Evolutionary conservation across 2,888 invertebrate genomes (phyloP).

Genomic region (Epistrophella euchroma): DNA sequence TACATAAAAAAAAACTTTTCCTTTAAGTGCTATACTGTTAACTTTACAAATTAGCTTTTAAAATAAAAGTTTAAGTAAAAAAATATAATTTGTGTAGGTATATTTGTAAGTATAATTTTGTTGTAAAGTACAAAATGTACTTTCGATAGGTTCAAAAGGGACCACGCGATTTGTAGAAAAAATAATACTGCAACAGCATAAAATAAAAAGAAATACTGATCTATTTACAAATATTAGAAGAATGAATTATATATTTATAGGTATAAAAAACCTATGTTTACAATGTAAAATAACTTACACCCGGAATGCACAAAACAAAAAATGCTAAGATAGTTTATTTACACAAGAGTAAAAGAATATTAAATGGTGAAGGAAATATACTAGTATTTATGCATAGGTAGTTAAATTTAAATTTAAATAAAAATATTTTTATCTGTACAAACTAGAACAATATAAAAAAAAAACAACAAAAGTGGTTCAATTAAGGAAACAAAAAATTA

Average conservation of each 20-base stretch:
- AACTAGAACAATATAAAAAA: conserved; percentile 43
- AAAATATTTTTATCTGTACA: conserved; percentile 51
- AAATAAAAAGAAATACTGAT: conserved; percentile 58
- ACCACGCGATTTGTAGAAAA: conserved; percentile 68
- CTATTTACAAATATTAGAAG: conserved; percentile 66
- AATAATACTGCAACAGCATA: conserved; percentile 21
- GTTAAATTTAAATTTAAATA: conserved; percentile 19
- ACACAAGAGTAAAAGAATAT: conserved; percentile 52
- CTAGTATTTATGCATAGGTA: conserved; percentile 10
- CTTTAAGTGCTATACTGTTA: conserved; percentile 58
- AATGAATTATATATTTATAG: conserved; percentile 37
- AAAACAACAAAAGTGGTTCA: conserved; percentile 73
- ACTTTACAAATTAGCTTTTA: conserved; percentile 43
- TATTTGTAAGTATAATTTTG: conserved; percentile 28
- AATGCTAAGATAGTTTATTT: conserved; percentile 65
- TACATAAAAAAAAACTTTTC: conserved; percentile 55
- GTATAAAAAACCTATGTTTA: conserved; percentile 59
- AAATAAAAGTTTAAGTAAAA: conserved; percentile 9
- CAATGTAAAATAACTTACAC: conserved; percentile 44
- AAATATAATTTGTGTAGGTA: conserved; percentile 9
- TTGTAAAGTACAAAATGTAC: conserved; percentile 45
- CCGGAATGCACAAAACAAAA: conserved; percentile 70
- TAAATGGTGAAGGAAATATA: conserved; percentile 24
- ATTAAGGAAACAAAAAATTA: conserved; percentile 66
- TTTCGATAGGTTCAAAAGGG: conserved; percentile 71